These are phyloP conservation scores for Tachystola acroxantha DNA, from an alignment of 2,888 invertebrate genomes.

Conservation along the genomic window DNA sequence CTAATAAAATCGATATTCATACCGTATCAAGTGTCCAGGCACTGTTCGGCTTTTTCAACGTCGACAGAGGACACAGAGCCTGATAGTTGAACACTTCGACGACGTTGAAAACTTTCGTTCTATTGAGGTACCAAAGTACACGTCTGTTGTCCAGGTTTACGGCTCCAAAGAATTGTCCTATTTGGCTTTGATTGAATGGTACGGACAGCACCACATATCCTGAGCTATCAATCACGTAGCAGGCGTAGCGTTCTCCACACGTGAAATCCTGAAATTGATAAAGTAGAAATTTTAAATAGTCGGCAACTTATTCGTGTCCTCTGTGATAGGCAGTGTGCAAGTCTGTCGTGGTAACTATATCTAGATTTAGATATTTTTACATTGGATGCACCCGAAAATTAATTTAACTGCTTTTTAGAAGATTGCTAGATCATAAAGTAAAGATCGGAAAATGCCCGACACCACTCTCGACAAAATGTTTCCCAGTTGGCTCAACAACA, in stretches of 20 bases:
- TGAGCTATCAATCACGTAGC: constrained; percentile 94
- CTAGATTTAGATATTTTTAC: no score
- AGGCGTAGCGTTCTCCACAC: constrained; percentile 82
- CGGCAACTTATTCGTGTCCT: not conserved
- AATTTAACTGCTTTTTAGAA: no score
- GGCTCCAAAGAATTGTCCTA: constrained; percentile 92
- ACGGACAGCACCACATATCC: constrained; percentile 89
- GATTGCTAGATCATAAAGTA: no score
- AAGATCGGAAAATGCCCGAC: no score
- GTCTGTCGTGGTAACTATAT: no score
- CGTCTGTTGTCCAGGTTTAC: constrained; percentile 75
- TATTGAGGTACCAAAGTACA: constrained; percentile 86
- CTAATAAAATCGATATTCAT: no score
- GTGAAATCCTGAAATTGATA: constrained; percentile 43
- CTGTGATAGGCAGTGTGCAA: no score
- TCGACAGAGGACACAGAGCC: constrained; percentile 80
- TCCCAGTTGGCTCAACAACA: no score
- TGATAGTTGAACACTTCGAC: constrained; percentile 92
- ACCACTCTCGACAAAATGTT: no score
- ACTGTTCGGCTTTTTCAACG: constrained; percentile 28
- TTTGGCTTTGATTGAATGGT: constrained; percentile 76
- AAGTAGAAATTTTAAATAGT: not conserved
- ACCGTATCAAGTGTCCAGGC: constrained; percentile 53
- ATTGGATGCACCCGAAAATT: no score
- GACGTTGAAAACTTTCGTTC: constrained; percentile 83